A percentile compares a stretch with the other conserved stretches of the same genome.
Conservation (phyloP, 1,140 invertebrate genomes). For the Drosophila nebulosa region DNA sequence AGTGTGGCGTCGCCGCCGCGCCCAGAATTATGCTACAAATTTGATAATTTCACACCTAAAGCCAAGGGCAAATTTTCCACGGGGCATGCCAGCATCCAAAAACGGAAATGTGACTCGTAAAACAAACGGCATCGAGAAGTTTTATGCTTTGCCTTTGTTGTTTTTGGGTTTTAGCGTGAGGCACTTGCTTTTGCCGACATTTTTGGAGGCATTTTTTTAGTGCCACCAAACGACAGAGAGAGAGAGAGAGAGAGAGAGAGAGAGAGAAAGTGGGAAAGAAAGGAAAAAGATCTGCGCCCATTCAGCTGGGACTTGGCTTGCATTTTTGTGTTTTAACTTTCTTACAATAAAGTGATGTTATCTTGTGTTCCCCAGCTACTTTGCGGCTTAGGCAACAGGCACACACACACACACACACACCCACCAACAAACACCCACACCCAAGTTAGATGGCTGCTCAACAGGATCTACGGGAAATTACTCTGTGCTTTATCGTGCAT, state of each 20-base stretch:
- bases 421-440: constrained; percentile 33
- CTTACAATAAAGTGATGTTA: constrained; percentile 80
- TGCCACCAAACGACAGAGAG: background rate
- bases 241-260: background rate
- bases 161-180: background rate
- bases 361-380: constrained; percentile 69
- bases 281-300: background rate
- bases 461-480: constrained; percentile 79
- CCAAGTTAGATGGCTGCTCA: constrained; percentile 38
- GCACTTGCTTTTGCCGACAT: constrained; percentile 8
- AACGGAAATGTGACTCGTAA: constrained; percentile 68
- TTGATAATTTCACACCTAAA: constrained; percentile 67
- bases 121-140: constrained; percentile 55
- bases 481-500: constrained; percentile 79
- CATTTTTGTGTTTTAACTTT: constrained; percentile 79
- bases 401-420: constrained; percentile 34
- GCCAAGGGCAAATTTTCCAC: background rate
- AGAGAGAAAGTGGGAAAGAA: background rate
- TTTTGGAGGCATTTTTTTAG: constrained; percentile 45
- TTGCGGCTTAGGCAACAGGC: constrained; percentile 78
- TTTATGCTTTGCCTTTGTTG: constrained; percentile 31
- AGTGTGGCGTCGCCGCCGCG: background rate
- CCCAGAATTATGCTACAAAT: constrained; percentile 68
- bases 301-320: constrained; percentile 51
- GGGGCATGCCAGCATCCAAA: constrained; percentile 36